Conservation (phyloP, 2,797 vertebrate genomes). For the Phyllotis vaccarum region DNA sequence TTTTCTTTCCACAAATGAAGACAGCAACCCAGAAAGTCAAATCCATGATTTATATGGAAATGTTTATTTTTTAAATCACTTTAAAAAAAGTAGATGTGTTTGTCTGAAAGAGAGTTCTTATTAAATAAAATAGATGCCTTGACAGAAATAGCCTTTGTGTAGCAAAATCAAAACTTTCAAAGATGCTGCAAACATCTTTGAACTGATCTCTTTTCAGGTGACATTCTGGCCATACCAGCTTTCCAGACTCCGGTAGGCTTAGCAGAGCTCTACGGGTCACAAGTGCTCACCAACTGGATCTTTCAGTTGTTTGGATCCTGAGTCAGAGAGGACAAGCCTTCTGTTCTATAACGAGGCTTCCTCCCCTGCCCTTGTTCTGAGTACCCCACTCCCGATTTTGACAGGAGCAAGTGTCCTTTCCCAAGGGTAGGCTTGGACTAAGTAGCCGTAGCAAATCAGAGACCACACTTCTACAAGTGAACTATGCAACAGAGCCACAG, state of each 20-base stretch:
- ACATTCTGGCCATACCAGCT: neutral
- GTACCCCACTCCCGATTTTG: neutral
- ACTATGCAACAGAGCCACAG: neutral
- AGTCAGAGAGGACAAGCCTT: neutral
- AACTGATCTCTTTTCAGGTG: neutral
- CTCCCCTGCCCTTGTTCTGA: neutral
- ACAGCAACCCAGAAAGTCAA: neutral
- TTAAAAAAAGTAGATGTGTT: neutral
- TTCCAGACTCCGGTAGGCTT: conserved; percentile 8
- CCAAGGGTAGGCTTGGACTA: neutral
- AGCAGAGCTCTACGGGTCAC: neutral
- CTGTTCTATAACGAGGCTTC: neutral
- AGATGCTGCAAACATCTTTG: conserved; percentile 9
- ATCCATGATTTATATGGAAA: neutral
- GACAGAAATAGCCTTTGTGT: neutral
- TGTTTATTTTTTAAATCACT: neutral
- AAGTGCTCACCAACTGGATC: neutral
- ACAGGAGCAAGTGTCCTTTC: neutral
- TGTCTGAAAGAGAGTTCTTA: neutral
- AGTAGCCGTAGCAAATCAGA: neutral
- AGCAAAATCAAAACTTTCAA: conserved; percentile 11
- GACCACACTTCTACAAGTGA: neutral
- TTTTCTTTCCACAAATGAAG: neutral
- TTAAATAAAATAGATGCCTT: neutral
- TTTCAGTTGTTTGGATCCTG: neutral